Conservation (phyloP, 2,113 vertebrate genomes). For the Pungitius pungitius region DNA sequence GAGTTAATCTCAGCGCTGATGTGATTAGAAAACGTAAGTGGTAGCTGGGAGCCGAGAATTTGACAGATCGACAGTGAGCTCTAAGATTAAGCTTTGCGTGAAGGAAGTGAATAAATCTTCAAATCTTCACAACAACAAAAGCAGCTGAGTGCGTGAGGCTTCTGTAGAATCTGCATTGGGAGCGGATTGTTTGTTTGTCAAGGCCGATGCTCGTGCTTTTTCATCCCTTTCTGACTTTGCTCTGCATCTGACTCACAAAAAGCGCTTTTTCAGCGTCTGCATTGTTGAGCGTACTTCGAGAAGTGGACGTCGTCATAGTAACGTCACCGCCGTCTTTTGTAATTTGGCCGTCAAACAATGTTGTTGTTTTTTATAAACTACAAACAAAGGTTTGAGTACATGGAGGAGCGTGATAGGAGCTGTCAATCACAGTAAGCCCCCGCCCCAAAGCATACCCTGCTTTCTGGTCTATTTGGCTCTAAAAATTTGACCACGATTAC, state of each 20-base stretch:
- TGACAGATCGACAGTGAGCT: conserved; percentile 43
- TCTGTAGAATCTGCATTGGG: conserved; percentile 57
- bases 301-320: no score
- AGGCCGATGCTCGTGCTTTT: not conserved
- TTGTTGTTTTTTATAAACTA: not conserved
- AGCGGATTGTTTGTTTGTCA: conserved; percentile 60
- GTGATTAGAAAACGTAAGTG: conserved; percentile 65
- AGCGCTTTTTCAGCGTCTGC: no score
- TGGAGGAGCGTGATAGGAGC: no score
- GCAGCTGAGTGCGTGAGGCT: not conserved
- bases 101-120: conserved; percentile 42
- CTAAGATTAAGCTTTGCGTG: conserved; percentile 47
- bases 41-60: conserved; percentile 55
- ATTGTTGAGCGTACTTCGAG: no score
- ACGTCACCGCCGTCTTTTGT: no score
- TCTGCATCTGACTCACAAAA: not conserved
- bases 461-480: no score
- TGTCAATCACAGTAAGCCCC: no score
- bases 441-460: no score
- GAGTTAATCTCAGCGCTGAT: conserved; percentile 56
- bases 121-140: conserved; percentile 43
- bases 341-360: not conserved
- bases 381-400: not conserved
- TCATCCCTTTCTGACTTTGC: not conserved
- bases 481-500: no score